Conservation (phyloP, 92 coral and sea anemone genomes). For the Phenganax stokvisi region DNA sequence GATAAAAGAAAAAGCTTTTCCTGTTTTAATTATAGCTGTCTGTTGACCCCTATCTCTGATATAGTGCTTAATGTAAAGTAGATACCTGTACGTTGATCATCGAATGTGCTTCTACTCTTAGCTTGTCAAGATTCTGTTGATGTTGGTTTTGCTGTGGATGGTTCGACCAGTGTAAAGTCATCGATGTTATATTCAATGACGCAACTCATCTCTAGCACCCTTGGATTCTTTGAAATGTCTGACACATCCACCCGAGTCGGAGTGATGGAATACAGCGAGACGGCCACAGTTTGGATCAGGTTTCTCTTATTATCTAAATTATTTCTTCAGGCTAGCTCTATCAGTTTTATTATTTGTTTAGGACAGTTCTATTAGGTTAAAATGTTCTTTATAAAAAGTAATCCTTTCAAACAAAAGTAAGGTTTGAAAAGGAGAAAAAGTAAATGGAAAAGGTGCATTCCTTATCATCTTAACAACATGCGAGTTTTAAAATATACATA, state of each 20-base stretch:
- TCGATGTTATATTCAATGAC: conserved; percentile 48
- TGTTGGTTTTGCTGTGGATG: conserved; percentile 73
- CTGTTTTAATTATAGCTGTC: no score
- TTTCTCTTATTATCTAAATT: neutral
- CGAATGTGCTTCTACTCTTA: conserved; percentile 22
- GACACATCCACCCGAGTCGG: conserved; percentile 61
- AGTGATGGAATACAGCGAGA: conserved; percentile 53
- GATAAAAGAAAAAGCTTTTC: no score
- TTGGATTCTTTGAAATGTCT: conserved; percentile 64
- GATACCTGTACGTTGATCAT: neutral
- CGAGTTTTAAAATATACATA: no score
- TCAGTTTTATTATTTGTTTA: neutral
- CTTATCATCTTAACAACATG: no score
- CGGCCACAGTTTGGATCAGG: conserved; percentile 37
- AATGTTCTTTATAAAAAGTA: no score
- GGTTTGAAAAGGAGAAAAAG: no score
- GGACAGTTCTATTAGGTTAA: no score
- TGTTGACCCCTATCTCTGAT: no score
- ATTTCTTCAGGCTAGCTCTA: neutral
- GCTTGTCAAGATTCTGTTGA: conserved; percentile 92
- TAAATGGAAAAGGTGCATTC: no score
- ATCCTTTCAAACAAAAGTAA: no score
- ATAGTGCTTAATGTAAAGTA: no score
- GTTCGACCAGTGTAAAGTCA: conserved; percentile 47
- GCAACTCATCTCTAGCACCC: conserved; percentile 50